Evolutionary conservation across 2,113 vertebrate species (phyloP), one percentile per base, ranked within the genome.

Genomic region (Reinhardtius hippoglossoides): DNA sequence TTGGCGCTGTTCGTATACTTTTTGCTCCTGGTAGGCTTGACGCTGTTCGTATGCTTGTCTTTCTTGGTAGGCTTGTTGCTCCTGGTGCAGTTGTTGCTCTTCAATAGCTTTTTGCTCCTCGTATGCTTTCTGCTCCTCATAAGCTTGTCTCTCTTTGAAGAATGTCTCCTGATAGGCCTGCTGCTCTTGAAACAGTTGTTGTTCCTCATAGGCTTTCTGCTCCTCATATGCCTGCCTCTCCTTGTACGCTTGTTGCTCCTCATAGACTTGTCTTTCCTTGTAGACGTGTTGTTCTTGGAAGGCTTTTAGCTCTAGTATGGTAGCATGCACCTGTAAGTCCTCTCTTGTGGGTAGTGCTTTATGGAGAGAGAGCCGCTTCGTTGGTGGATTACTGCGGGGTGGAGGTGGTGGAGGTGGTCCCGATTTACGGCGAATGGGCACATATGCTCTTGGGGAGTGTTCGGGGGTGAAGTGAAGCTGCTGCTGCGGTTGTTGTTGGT

Each of bases 341-440:
- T 95, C 94, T 67, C 86, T 89, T 24, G 86, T 60, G 3, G 92
- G 93, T 23, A 92, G 69, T 44, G 91, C 92, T 90, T 95, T 95
- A 78, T 95, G 93, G 27, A 95, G 88, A 12, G 95, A 95, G 76
- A 90, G 94, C 1, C 94, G 87, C 76, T 94, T 94, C 6, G 77
- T 86, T 31, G 92, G 95, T 15, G 87, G 90, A 68, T 94, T 91
- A 57, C 88, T 92, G 42, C 95, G 93, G 3, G 94, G 94, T 1
- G 94, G 95, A 84, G 95, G 90, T 75, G 95, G 95, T 0, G 95
- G 93, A 56, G 95, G 96, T 10, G 94, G 92, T 16, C 95, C 95
- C 0, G 94, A 94, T 5, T 95, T 94, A 0, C 94, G 94, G 0
- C 93, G 94, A 42, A 92, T 88, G 27, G 94, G 90, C n/a, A 93